These are phyloP conservation scores for Ormyrus rosae DNA, from an alignment of 2,888 invertebrate genomes.

Conservation along the genomic window DNA sequence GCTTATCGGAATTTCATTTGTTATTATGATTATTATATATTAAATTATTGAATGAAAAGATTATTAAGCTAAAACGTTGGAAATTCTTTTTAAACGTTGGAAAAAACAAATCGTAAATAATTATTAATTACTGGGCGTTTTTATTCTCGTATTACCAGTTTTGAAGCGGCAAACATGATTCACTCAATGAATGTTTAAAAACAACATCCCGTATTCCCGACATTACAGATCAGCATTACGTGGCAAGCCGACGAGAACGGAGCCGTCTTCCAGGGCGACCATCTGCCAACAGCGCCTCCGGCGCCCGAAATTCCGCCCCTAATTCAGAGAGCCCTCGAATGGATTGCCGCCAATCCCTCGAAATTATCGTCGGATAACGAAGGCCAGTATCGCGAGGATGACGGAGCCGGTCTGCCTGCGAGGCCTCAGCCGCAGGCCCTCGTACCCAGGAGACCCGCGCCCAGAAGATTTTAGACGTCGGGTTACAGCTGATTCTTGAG, in stretches of 20 bases:
- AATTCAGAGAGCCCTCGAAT: slow-evolving; percentile 71
- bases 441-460: slow-evolving; percentile 14
- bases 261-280: slow-evolving; percentile 73
- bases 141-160: no score
- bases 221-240: slow-evolving; percentile 66
- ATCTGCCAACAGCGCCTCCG: slow-evolving; percentile 73
- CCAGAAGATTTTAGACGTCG: slow-evolving; percentile 1
- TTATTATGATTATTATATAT: no score
- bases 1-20: no score
- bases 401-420: neutral
- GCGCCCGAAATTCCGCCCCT: slow-evolving; percentile 67
- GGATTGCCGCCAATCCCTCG: slow-evolving; percentile 68
- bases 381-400: slow-evolving; percentile 44
- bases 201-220: no score
- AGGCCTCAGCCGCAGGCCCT: neutral
- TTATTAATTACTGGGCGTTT: no score
- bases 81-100: no score
- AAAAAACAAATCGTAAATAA: no score
- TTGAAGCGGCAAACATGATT: no score
- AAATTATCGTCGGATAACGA: neutral
- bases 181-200: no score
- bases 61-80: no score
- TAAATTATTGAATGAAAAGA: no score
- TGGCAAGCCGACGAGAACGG: slow-evolving; percentile 75
- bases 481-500: no score